Base-by-base conservation (phyloP, 2,797 vertebrate genomes). In the Odontamblyopus rebecca region DNA sequence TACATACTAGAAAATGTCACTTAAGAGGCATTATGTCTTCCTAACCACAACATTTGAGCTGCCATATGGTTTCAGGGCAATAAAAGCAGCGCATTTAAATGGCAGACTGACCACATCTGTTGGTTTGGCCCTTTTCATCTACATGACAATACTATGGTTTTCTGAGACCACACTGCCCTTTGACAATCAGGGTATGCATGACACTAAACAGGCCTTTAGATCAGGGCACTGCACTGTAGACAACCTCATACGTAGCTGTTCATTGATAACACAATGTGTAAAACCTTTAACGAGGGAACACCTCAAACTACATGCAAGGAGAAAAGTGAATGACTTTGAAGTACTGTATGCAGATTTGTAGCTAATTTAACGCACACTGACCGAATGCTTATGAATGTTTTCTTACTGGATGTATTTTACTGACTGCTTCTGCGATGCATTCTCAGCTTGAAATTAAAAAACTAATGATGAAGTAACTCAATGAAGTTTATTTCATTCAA, bases 1-100 rank as follows among this genome's bases (percentile, higher is more conserved):
- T 99, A 98, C 94, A 98, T 99, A 90, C 94, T 99, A 88, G 98
- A 99, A 89, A 97, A 97, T 92, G 96, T 98, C 88, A 95, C 96
- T 73, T 99, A 98, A 63, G 77, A 19, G 0, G 27, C 0, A 30
- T 29, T 4, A 32, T 53, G 70, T 80, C 53, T 68, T 70, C 69
- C 67, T 51, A 67, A 83, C 81, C 70, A 70, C 64, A 81, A 81
- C 75, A 79, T 76, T 75, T 67, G 71, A 60, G 74, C 73, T 74
- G 68, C 77, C 70, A 50, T 50, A 70, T 73, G 19, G 67, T 75
- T 84, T 70, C 68, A 79, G 75, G 85, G 72, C 77, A 83, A 78
- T 68, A 84, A 77, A 79, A 71, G 54, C 74, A 57, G 67, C 18
- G 60, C 65, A 76, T 79, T 67, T 62, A 81, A 57, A 82, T 80